These are phyloP conservation scores for Holacanthella duospinosa DNA, from an alignment of 2,888 invertebrate genomes.

Conservation along the genomic window DNA sequence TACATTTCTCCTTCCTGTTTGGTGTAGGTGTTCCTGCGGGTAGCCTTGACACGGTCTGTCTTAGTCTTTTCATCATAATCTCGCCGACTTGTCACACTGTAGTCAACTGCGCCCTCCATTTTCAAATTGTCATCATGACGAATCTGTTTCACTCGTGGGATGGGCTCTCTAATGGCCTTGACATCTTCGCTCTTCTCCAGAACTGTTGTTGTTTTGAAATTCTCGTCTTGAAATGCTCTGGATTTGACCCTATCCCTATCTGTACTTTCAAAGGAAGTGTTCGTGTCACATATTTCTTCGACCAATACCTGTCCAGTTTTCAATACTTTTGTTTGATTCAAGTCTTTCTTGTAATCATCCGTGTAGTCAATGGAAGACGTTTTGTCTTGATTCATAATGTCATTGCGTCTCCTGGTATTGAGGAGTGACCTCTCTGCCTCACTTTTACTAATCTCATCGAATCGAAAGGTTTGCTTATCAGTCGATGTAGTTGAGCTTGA, in stretches of 20 bases:
- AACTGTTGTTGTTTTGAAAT: slow-evolving; percentile 29
- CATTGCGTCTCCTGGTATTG: neutral
- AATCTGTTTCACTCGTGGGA: slow-evolving; percentile 24
- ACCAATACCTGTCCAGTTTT: slow-evolving; percentile 31
- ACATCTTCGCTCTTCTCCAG: slow-evolving; percentile 30
- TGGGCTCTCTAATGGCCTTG: slow-evolving; percentile 22
- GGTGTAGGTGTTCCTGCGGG: slow-evolving; percentile 64
- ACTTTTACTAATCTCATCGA: slow-evolving; percentile 22
- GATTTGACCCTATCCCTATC: slow-evolving; percentile 26
- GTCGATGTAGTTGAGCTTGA: slow-evolving; percentile 28
- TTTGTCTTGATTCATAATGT: slow-evolving; percentile 10
- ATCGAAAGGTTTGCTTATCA: slow-evolving; percentile 31
- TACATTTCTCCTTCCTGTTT: slow-evolving; percentile 43
- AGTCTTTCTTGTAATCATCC: slow-evolving; percentile 11
- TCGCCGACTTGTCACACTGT: slow-evolving; percentile 16
- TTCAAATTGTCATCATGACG: slow-evolving; percentile 50
- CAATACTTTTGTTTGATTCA: slow-evolving; percentile 4
- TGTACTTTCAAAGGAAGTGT: slow-evolving; percentile 29
- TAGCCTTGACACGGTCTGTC: slow-evolving; percentile 53
- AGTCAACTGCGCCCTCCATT: slow-evolving; percentile 43
- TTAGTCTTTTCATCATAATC: slow-evolving; percentile 38
- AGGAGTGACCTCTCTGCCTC: neutral
- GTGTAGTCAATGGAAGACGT: slow-evolving; percentile 11
- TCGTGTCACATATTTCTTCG: slow-evolving; percentile 33
- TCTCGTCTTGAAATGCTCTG: slow-evolving; percentile 30